phyloP scores from a whole-genome alignment of 2,113 vertebrate genomes.

The Romanogobio albipinnatus region DNA sequence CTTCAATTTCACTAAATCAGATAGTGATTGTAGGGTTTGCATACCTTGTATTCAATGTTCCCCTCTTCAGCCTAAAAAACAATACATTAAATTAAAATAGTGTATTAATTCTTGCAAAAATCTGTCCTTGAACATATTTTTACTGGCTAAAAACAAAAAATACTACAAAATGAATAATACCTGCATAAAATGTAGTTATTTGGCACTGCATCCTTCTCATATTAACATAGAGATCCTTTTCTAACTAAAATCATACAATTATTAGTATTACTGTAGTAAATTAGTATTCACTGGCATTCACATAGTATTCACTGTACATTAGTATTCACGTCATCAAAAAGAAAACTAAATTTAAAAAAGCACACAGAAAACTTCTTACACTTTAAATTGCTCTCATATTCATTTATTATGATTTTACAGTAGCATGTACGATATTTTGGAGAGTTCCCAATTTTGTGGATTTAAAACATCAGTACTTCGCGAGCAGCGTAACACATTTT shows the following conservation, averaged over 20 bases:
- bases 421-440: not conserved
- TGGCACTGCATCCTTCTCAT: not conserved
- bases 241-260: not conserved
- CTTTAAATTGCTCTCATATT: not conserved
- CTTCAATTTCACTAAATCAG: not conserved
- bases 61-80: constrained; percentile 90
- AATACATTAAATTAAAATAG: not conserved
- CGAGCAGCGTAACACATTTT: not conserved
- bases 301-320: not conserved
- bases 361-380: not conserved
- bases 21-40: not conserved
- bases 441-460: not conserved
- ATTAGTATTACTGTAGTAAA: not conserved
- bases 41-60: constrained; percentile 98
- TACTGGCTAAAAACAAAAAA: not conserved
- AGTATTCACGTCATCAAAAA: not conserved
- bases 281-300: not conserved
- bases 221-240: not conserved
- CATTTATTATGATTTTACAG: not conserved
- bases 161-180: not conserved
- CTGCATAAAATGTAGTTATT: not conserved
- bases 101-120: not conserved
- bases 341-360: not conserved
- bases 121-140: not conserved
- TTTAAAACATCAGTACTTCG: not conserved